Conservation (phyloP, 2,113 vertebrate species). For the Lepisosteus osseus region DNA sequence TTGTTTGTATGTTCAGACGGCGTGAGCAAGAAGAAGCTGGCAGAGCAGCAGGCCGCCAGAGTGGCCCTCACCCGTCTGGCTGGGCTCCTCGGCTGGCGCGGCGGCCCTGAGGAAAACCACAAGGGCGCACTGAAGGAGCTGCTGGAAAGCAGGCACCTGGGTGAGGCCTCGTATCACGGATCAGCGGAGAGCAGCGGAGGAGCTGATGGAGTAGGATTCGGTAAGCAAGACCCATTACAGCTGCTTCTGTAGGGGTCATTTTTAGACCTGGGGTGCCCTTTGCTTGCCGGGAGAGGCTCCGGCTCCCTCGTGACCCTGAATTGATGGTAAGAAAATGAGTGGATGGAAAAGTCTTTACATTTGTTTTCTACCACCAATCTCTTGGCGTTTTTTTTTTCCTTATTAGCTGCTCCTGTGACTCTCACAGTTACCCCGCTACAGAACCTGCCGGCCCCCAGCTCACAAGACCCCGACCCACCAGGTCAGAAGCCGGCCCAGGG, state of each 20-base stretch:
- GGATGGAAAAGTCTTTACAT: too few species aligned
- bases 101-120: conserved; percentile 25
- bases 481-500: background rate
- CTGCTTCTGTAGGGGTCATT: too few species aligned
- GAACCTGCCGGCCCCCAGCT: background rate
- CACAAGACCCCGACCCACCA: background rate
- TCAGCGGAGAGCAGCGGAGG: background rate
- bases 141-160: conserved; percentile 15
- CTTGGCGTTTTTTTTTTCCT: background rate
- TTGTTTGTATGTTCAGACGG: conserved; percentile 24
- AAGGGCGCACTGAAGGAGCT: conserved; percentile 35
- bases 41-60: conserved; percentile 42
- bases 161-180: conserved; percentile 15
- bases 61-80: conserved; percentile 29
- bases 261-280: too few species aligned
- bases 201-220: background rate
- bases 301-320: too few species aligned
- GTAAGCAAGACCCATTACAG: too few species aligned
- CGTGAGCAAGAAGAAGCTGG: conserved; percentile 26
- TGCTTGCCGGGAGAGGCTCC: too few species aligned
- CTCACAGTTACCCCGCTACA: background rate
- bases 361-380: too few species aligned
- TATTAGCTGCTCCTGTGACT: background rate
- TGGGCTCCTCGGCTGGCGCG: conserved; percentile 20
- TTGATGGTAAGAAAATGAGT: too few species aligned